Evolutionary conservation across 1,140 invertebrate species (phyloP).

Genomic region (Brachionus manjavacas): DNA sequence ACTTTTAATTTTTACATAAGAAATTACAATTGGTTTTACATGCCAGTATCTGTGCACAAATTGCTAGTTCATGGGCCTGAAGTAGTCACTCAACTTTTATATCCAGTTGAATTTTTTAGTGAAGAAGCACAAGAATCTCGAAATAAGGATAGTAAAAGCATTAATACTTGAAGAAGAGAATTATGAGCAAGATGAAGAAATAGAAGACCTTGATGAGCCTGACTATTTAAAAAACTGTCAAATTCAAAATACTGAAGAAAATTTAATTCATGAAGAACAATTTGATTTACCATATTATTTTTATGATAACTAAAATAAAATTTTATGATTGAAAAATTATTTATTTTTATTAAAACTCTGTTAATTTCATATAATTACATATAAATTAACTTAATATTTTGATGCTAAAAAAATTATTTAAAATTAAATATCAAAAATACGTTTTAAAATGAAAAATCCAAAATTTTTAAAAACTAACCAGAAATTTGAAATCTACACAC

Average conservation of each 20-base stretch:
- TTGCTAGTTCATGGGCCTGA: background rate
- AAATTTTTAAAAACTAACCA: background rate
- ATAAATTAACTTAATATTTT: constrained; percentile 1
- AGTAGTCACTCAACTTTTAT: background rate
- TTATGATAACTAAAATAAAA: constrained; percentile 17
- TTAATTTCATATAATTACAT: background rate
- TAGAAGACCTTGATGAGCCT: background rate
- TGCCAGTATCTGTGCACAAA: background rate
- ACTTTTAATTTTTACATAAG: background rate
- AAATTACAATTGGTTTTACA: background rate
- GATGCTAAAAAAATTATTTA: background rate
- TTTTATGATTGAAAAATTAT: background rate
- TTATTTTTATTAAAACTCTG: background rate
- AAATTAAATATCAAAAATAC: background rate
- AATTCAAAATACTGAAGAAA: background rate
- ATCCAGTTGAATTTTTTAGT: background rate
- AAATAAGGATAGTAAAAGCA: background rate
- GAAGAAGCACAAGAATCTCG: background rate
- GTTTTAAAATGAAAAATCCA: constrained; percentile 4
- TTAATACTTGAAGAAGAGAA: background rate
- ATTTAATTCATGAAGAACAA: background rate
- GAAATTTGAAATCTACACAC: background rate
- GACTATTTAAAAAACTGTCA: background rate
- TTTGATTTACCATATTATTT: background rate
- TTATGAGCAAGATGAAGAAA: background rate